Evolutionary conservation across 2,888 invertebrate species (phyloP), one percentile per base, ranked within the genome.

Genomic region (Ormyrus thymus): DNA sequence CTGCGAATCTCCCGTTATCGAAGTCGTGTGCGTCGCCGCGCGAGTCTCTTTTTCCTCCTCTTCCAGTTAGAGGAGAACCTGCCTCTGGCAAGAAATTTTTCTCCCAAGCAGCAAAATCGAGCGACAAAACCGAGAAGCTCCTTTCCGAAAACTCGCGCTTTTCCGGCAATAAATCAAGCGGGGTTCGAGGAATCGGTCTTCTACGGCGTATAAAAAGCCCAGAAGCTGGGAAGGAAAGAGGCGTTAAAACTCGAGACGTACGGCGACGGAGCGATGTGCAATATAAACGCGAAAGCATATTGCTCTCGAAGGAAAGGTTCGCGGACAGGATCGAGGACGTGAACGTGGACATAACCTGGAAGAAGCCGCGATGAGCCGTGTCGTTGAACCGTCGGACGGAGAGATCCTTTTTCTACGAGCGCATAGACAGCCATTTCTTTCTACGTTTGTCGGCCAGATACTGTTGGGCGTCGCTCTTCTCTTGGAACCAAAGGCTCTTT

Each of bases 291-390:
- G 46, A 66, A 66, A 55, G 43, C 43, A 13, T 45, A 43, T 53
- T 29, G 43, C 43, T 13, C 43, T 65, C 50, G 50, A 43, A 45
- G 48, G 48, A 55, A 50, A 11, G 29, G 29, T 29, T 61, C 55
- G 72, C 13, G 61, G 69, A 69, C 62, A 62, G 53, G 61, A 69
- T 76, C 69, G 76, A 69, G 62, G 69, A 48, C 59, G 55, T 15
- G 7, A n/a, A 13, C 2, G 43, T 43, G 59, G 69, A 76, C 76
- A 69, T 76, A 76, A 76, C 76, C 76, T 76, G 69, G 55, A 76
- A 76, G 55, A 53, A 55, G 2, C 6, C 11, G 11, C 29, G 29
- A 29, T 45, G 11, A 29, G 46, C 48, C 45, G 50, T 61, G 51
- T 55, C 58, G 68, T 68, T 68, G 65, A 75, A 68, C 68, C 75